phyloP scores from a whole-genome alignment of 2,888 invertebrate genomes.

The Melikaiella ostensackeni region DNA sequence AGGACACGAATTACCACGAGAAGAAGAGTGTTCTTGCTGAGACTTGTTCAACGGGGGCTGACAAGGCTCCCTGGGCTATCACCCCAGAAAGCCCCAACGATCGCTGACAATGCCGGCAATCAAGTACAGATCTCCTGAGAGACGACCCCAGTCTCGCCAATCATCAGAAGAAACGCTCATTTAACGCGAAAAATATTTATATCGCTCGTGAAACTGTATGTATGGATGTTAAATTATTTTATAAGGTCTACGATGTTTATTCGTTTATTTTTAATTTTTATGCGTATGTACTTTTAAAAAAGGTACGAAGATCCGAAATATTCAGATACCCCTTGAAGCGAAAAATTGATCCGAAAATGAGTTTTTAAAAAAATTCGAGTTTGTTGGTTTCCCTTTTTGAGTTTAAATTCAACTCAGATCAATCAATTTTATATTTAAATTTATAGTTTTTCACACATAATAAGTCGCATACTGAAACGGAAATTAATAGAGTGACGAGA shows the following conservation, averaged over 20 bases:
- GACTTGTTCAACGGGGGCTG: conserved; percentile 68
- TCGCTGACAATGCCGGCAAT: conserved; percentile 66
- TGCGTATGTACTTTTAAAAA: background rate
- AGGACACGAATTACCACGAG: conserved; percentile 66
- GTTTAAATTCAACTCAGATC: background rate
- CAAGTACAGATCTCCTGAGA: conserved; percentile 37
- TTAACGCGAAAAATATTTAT: conserved; percentile 50
- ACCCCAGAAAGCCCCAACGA: conserved; percentile 53
- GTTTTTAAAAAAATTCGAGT: background rate
- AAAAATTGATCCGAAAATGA: background rate
- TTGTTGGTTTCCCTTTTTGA: background rate
- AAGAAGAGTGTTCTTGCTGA: conserved; percentile 74
- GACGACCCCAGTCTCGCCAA: conserved; percentile 54
- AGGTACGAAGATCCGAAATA: background rate
- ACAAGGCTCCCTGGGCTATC: conserved; percentile 56
- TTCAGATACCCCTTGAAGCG: background rate
- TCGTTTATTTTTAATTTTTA: background rate
- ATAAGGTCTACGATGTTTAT: background rate
- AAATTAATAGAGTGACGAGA: background rate
- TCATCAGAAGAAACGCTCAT: conserved; percentile 70
- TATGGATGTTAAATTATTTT: conserved; percentile 15
- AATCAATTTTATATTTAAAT: background rate
- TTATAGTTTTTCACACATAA: background rate
- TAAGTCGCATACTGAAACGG: background rate
- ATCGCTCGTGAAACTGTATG: conserved; percentile 7